Percentiles rank a stretch among this genome's conserved stretches.
Evolutionary conservation across 1,140 invertebrate species (phyloP).

Genomic region (Scaptomyza pallida): DNA sequence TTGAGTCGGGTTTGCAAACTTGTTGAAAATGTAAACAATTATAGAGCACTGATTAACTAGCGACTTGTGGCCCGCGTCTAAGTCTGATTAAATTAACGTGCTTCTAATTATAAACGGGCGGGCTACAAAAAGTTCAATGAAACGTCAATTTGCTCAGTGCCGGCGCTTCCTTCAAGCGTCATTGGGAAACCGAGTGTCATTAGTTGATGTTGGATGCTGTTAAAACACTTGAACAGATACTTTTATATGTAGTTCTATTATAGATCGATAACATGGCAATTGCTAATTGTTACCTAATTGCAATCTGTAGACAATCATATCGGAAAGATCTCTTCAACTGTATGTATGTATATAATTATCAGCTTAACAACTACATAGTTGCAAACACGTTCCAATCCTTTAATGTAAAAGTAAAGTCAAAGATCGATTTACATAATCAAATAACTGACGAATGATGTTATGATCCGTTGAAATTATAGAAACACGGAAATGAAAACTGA

Average conservation of each 20-base stretch:
- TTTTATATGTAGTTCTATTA: background rate
- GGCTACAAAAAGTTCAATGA: conserved; percentile 64
- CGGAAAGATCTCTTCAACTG: background rate
- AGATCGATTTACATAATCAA: background rate
- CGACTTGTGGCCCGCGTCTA: conserved; percentile 10
- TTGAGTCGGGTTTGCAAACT: conserved; percentile 40
- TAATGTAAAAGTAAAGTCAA: background rate
- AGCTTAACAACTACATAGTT: background rate
- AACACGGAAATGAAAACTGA: too few relatives aligned
- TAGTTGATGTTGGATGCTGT: background rate
- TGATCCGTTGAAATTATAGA: too few relatives aligned
- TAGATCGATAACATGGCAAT: conserved; percentile 19
- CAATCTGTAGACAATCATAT: background rate
- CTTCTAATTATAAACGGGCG: conserved; percentile 60
- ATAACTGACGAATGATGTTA: too few relatives aligned
- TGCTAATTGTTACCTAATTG: conserved; percentile 12
- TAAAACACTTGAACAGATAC: conserved; percentile 5
- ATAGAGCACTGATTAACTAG: conserved; percentile 60
- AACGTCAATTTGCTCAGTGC: conserved; percentile 36
- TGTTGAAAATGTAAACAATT: conserved; percentile 64
- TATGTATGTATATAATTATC: background rate
- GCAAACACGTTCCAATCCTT: background rate
- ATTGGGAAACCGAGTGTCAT: background rate
- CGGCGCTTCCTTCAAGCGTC: conserved; percentile 2
- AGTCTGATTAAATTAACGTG: conserved; percentile 56